Base-by-base conservation (phyloP, 1,140 invertebrate species). In the Drosophila azteca region DNA sequence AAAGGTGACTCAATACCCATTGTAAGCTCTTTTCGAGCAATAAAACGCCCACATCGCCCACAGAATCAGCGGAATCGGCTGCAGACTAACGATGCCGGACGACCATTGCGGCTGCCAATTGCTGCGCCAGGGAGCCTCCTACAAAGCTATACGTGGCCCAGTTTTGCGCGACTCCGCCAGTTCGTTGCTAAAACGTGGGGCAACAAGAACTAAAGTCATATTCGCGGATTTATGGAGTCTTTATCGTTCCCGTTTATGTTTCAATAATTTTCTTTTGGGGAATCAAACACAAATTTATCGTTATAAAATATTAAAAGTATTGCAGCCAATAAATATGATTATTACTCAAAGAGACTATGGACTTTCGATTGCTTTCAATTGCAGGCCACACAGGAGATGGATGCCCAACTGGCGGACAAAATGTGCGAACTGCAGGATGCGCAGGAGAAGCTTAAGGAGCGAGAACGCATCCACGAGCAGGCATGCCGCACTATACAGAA, bases 401-500 rank as follows among this genome's bases (percentile, higher is more conserved):
- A 57, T 22, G 76, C 83, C 13, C 71, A 87, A 15, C 44, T 91
- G 49, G 87, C 90, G 17, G 76, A 91, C 44, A 90, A 68, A 24
- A 65, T 67, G 5, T 90, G 89, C 39, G 73, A 88, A 35, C 68
- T 91, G 3, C 77, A 90, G 48, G 90, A 90, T 46, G 48, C 76
- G 0, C 69, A 90, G 26, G 79, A 90, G 35, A 75, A 90, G 51
- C 51, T 91, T 1, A 49, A 71, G 24, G 87, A 90, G 41, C 72
- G 80, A 1, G 76, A 81, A 7, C 63, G 78, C 41, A 78, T 80
- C 9, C 72, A 91, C 55, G 87, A 91, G 13, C 74, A 90, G 46
- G 79, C 87, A 0, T 88, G 77, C 22, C 76, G 79, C 58, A 80
- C 80, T n/a, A 89, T 91, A 35, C 83, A 91, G 31, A 91, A 91